A percentile compares a stretch with the other conserved stretches of the same genome.
Conservation (phyloP, 2,888 invertebrate species). For the Phasia obesa region DNA sequence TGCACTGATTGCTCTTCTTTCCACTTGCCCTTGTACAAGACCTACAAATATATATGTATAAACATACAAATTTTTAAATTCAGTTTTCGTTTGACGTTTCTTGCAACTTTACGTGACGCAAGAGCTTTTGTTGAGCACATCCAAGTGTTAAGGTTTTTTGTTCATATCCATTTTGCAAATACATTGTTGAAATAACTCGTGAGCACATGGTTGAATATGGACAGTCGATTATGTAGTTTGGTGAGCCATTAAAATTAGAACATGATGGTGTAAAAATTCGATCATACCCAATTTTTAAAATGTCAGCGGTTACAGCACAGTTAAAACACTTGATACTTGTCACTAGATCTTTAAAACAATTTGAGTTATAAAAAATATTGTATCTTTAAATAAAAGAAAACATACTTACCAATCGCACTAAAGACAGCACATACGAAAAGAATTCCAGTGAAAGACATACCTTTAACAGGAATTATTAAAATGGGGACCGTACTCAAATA, state of each 20-base stretch:
- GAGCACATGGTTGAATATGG: constrained; percentile 63
- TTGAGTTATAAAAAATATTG: not conserved
- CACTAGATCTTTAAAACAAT: constrained; percentile 3
- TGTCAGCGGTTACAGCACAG: constrained; percentile 38
- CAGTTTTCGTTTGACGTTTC: too few species aligned
- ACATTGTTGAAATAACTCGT: constrained; percentile 51
- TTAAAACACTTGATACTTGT: constrained; percentile 46
- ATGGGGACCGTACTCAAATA: not conserved
- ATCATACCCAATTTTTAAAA: constrained; percentile 27
- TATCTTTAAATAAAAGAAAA: not conserved
- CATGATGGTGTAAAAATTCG: constrained; percentile 46
- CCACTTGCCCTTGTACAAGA: constrained; percentile 84
- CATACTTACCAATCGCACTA: constrained; percentile 26
- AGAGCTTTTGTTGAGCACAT: constrained; percentile 55
- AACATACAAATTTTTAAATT: too few species aligned
- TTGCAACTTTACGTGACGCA: constrained; percentile 36
- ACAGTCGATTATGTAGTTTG: constrained; percentile 48
- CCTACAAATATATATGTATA: constrained; percentile 58
- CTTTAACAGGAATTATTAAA: not conserved
- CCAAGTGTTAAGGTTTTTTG: constrained; percentile 51
- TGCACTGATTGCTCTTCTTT: constrained; percentile 85
- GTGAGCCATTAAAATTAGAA: constrained; percentile 49
- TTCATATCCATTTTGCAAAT: constrained; percentile 41
- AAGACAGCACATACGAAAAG: constrained; percentile 5
- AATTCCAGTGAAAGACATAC: constrained; percentile 2